phyloP scores from a whole-genome alignment of 1,140 invertebrate genomes.

The Eriocheir sinensis region DNA sequence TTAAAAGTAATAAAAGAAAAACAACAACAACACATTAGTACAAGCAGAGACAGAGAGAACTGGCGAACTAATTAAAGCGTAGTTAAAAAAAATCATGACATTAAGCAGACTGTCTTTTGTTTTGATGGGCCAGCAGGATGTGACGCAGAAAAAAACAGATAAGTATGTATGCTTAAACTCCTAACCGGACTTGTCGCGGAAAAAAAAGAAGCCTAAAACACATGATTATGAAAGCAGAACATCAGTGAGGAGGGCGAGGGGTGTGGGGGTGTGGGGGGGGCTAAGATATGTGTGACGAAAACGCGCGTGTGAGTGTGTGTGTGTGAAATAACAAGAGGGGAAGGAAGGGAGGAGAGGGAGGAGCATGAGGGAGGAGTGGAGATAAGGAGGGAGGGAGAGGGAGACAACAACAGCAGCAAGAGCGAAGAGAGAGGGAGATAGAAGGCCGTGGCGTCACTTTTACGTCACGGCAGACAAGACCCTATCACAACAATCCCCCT shows the following conservation, averaged over 20 bases:
- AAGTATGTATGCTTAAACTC: background rate
- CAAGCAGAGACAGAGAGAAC: background rate
- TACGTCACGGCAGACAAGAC: slow-evolving; percentile 33
- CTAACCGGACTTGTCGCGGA: background rate
- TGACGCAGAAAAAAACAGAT: background rate
- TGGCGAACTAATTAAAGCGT: background rate
- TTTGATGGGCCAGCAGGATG: background rate
- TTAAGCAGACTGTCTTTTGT: background rate
- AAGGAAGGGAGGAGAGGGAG: background rate
- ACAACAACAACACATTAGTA: too few species aligned
- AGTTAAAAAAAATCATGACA: background rate
- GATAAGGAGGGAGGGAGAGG: background rate
- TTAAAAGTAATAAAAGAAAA: too few species aligned
- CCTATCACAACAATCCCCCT: background rate
- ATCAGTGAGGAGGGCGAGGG: background rate
- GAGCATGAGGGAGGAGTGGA: background rate
- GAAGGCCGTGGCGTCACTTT: slow-evolving; percentile 45
- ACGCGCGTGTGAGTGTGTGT: too few species aligned
- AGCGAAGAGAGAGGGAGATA: background rate
- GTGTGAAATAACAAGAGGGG: background rate
- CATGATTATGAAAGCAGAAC: background rate
- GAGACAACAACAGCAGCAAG: background rate
- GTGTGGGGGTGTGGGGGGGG: too few species aligned
- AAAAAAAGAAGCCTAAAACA: background rate
- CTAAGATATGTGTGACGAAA: too few species aligned